Evolutionary conservation across 1,140 invertebrate genomes (phyloP), one percentile per base, ranked within the genome.

Genomic region (Polypedilum pembai): DNA sequence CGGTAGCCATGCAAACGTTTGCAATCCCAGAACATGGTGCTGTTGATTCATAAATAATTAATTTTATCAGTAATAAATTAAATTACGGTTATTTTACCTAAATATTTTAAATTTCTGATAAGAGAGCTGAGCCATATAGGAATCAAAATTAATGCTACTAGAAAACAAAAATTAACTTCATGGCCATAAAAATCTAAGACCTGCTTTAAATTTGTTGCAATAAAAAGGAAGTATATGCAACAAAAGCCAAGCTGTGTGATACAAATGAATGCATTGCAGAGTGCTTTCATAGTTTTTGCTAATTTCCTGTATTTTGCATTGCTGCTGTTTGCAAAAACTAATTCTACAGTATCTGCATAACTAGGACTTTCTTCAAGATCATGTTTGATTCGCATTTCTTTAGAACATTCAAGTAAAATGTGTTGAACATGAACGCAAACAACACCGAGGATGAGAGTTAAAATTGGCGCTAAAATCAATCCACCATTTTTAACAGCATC

Each of bases 171-270:
- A 73, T 87, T 84, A 73, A 89, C 76, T 40, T 85, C 77, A 1
- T 88, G 79, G 8, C 84, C 85, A 78, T 90, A 88, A 24, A 86
- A 83, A 74, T 88, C 85, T 63, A 88, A 78, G 20, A 92, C 86
- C 91, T 93, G 86, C 81, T 91, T 85, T 76, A 93, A 81, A 81
- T 92, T 96, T 66, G 88, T 88, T 20, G 93, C 89, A 77, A 97
- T 91, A 83, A 97, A 98, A 41, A 97, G 91, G 79, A 95, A 92
- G 83, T 98, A 98, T 20, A 97, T 92, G 84, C 94, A 95, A 83
- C 95, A 98, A 84, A 98, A 97, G 77, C 95, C 95, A 76, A 97
- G 84, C 84, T 98, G 95, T 40, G 94, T 96, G 73, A 96, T 83
- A 79, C 94, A 92, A 45, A 98, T 86, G 82, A 94, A 94, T 8